These are phyloP conservation scores for Hemibagrus wyckioides DNA, from an alignment of 2,113 vertebrate genomes.

Conservation along the genomic window DNA sequence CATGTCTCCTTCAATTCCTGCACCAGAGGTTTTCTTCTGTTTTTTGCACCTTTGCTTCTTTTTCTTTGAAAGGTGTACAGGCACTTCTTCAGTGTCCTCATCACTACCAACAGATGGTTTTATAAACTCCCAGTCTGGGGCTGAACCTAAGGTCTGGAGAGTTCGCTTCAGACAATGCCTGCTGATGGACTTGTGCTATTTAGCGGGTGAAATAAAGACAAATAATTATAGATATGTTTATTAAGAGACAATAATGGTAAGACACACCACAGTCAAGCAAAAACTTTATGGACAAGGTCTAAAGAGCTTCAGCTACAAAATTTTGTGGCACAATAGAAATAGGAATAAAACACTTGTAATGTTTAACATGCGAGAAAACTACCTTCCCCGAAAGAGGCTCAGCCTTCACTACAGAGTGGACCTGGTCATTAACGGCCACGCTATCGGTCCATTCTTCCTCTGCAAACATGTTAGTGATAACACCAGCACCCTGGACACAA, in stretches of 20 bases:
- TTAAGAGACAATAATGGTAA: background rate
- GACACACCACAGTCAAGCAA: background rate
- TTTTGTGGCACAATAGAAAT: background rate
- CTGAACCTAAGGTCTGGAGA: constrained; percentile 69
- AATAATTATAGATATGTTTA: background rate
- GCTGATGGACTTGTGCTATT: constrained; percentile 48
- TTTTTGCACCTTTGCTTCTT: constrained; percentile 69
- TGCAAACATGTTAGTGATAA: constrained; percentile 68
- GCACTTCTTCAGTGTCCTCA: constrained; percentile 56
- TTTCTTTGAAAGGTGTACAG: constrained; percentile 39
- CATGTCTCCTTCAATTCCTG: constrained; percentile 48
- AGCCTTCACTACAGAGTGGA: constrained; percentile 1
- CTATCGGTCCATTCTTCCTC: constrained; percentile 75
- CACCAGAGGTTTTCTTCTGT: constrained; percentile 48
- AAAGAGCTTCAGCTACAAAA: background rate
- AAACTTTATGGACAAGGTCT: background rate
- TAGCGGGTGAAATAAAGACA: background rate
- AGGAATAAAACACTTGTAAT: background rate
- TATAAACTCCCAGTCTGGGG: constrained; percentile 65
- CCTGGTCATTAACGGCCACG: constrained; percentile 43
- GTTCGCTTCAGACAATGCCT: constrained; percentile 74
- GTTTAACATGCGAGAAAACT: background rate
- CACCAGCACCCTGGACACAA: background rate
- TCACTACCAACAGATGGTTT: constrained; percentile 50
- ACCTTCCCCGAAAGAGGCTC: constrained; percentile 23